A percentile compares a stretch with the other conserved stretches of the same genome.
Evolutionary conservation across 2,113 vertebrate genomes (phyloP).

Genomic region (Acrocephalus arundinaceus): DNA sequence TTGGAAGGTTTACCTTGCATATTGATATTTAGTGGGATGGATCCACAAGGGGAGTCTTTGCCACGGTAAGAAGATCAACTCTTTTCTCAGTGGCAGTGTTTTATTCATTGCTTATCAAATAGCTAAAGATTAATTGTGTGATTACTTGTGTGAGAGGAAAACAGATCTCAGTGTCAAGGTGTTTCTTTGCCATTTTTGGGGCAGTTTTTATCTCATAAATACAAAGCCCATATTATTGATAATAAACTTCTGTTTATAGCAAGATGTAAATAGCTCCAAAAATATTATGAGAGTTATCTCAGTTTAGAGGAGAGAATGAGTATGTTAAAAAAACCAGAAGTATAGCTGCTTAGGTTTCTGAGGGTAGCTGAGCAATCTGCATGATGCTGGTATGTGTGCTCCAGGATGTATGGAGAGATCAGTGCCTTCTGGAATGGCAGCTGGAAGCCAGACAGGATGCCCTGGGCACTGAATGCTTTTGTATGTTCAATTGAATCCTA

Average conservation of each 20-base stretch:
- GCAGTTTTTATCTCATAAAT: background rate
- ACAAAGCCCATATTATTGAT: background rate
- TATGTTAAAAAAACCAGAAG: background rate
- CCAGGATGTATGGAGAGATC: background rate
- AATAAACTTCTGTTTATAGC: background rate
- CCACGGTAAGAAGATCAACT: constrained; percentile 78
- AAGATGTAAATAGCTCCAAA: background rate
- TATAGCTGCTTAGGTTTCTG: background rate
- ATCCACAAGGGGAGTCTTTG: constrained; percentile 92
- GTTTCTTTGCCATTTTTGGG: background rate
- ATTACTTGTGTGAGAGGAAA: background rate
- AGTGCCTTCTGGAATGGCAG: background rate
- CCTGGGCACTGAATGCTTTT: background rate
- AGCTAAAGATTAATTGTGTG: background rate
- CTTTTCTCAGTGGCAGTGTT: background rate
- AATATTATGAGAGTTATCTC: background rate
- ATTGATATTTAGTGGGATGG: constrained; percentile 91
- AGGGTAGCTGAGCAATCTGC: background rate
- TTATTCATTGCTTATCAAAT: background rate
- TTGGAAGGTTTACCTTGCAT: constrained; percentile 95
- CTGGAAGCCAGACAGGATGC: background rate
- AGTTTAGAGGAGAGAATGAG: background rate
- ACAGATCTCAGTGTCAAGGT: background rate
- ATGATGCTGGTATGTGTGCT: background rate
- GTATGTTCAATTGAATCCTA: background rate